Base-by-base conservation (phyloP, 1,140 invertebrate species). In the Sitophilus oryzae region DNA sequence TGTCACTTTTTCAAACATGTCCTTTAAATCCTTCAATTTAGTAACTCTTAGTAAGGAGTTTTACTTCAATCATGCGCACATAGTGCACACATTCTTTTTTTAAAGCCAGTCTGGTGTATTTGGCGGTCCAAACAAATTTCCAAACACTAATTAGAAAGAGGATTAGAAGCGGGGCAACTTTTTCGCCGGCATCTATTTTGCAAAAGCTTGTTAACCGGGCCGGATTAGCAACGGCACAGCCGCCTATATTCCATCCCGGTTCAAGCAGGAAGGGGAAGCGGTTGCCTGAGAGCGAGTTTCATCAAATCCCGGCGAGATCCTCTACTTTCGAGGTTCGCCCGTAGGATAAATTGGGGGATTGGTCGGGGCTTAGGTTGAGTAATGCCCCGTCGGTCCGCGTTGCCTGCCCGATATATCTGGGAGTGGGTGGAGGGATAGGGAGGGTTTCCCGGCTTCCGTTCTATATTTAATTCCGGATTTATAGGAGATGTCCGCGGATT, bases 271-370 rank as follows among this genome's bases (percentile, higher is more conserved):
- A n/a, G n/a, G n/a, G n/a, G n/a, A n/a, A n/a, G n/a, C n/a, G n/a
- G n/a, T n/a, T n/a, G n/a, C n/a, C n/a, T n/a, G 53, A 44, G 53
- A 49, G 53, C 58, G 61, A 66, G 68, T 71, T 71, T 69, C 69
- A 70, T 71, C 69, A 71, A 71, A 71, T 71, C 69, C 69, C 69
- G 69, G 66, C 66, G 69, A 70, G 69, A 71, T 68, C 67, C 69
- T 62, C 64, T 65, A 66, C 66, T 66, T 67, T 65, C 66, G 60
- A 59, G 64, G 40, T 19, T 37, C 47, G 42, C 53, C 51, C 36
- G 65, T 56, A 56, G 69, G 69, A 70, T 70, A 70, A 71, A 71
- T 70, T 71, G 68, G 69, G 69, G 69, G 69, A 68, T 69, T 71
- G 66, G 64, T 64, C 63, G 51, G 69, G 69, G 67, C 69, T 71